phyloP scores from a whole-genome alignment of 2,797 vertebrate species.

The Erithacus rubecula region DNA sequence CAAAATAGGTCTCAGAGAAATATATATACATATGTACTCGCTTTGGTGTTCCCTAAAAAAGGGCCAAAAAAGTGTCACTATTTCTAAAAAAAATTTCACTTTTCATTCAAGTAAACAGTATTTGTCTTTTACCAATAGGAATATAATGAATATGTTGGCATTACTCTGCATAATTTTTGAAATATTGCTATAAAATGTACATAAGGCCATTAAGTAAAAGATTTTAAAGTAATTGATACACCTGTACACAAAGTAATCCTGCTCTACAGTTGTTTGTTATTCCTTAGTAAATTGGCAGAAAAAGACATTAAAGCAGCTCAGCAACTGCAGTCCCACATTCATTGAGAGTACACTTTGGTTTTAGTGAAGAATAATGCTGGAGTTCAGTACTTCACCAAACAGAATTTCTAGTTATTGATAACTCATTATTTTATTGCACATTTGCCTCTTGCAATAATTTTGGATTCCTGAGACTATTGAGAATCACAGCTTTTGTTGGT shows the following conservation, averaged over 20 bases:
- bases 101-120: neutral
- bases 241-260: neutral
- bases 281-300: neutral
- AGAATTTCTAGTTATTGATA: neutral
- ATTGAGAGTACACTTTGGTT: neutral
- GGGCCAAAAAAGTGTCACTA: neutral
- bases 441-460: neutral
- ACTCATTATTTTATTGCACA: neutral
- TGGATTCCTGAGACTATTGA: neutral
- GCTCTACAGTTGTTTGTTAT: neutral
- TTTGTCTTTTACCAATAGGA: neutral
- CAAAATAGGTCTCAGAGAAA: neutral
- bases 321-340: neutral
- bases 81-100: neutral
- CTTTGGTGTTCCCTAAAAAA: neutral
- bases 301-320: neutral
- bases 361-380: neutral
- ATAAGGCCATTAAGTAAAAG: neutral
- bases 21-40: neutral
- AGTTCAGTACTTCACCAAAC: neutral
- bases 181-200: neutral
- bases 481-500: neutral
- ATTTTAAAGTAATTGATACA: neutral
- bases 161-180: neutral
- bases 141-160: neutral